Evolutionary conservation across 2,797 vertebrate genomes (phyloP), one percentile per base, ranked within the genome.

Genomic region (Pseudochirops cupreus): DNA sequence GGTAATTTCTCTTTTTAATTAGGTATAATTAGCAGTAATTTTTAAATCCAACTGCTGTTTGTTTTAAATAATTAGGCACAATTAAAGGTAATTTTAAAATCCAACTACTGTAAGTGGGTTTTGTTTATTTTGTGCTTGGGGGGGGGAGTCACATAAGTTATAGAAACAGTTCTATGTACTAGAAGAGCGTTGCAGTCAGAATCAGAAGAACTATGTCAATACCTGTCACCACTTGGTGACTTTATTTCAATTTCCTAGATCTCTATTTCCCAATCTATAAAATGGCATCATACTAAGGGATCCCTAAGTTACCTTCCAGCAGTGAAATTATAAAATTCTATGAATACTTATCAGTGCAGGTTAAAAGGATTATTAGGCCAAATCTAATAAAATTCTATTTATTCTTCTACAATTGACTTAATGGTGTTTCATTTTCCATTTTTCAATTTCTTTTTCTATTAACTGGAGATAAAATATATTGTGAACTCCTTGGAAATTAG

Each of bases 1-100:
- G 46, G 46, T 92, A 9, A 93, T 92, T 90, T 46, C 16, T 67
- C 91, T 96, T 74, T 91, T 62, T 91, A 56, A 91, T 29, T 31
- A 92, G n/a, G 58, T 52, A 11, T 58, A 31, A 9, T 57, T 82
- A 82, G 7, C n/a, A 82, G 67, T 82, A 39, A 24, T 46, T 82
- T 82, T 10, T 3, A 82, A 82, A 39, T 39, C 18, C n/a, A 39
- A 46, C 31, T 21, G 2, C n/a, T 46, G n/a, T 39, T 39, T 82
- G 31, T 82, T 82, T 82, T 82, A 46, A 82, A 21, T 82, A 82
- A 82, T 82, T n/a, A 74, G 62, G 14, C 13, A n/a, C n/a, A 67
- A n/a, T 67, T 67, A 59, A 59, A 59, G 26, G 58, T 59, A 59
- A 67, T 67, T 67, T 74, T 74, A 74, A 74, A 74, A 74, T n/a